phyloP scores from a whole-genome alignment of 2,797 vertebrate genomes.

The Myotis findleyi region DNA sequence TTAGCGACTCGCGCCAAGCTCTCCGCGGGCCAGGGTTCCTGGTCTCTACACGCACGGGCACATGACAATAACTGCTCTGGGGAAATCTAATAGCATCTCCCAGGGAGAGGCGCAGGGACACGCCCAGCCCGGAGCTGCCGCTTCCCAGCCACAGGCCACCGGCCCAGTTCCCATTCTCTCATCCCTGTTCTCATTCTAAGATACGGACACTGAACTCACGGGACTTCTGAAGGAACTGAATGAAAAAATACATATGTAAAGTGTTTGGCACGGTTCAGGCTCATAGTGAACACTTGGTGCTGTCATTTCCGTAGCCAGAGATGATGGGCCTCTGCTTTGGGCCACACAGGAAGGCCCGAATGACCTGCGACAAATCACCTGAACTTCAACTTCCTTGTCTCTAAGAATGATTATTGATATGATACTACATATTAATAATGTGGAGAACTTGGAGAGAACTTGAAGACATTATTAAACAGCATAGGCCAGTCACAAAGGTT shows the following conservation, averaged over 20 bases:
- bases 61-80: not conserved
- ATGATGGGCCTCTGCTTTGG: not conserved
- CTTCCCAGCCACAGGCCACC: not conserved
- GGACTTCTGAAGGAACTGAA: not conserved
- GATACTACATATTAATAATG: no score
- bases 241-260: not conserved
- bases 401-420: no score
- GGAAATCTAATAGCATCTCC: not conserved
- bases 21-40: not conserved
- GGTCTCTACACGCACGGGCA: rapidly evolving
- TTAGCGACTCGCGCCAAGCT: not conserved
- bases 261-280: not conserved
- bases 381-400: not conserved
- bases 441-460: not conserved
- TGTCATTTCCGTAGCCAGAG: not conserved
- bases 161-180: not conserved
- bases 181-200: not conserved
- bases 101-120: rapidly evolving
- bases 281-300: not conserved
- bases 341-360: not conserved
- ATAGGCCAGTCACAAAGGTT: not conserved
- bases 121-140: rapidly evolving
- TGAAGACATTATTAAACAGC: not conserved
- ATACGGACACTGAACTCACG: not conserved
- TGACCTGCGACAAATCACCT: not conserved